These are phyloP conservation scores for Pomacea canaliculata DNA, from an alignment of 2,888 invertebrate genomes.

Conservation along the genomic window DNA sequence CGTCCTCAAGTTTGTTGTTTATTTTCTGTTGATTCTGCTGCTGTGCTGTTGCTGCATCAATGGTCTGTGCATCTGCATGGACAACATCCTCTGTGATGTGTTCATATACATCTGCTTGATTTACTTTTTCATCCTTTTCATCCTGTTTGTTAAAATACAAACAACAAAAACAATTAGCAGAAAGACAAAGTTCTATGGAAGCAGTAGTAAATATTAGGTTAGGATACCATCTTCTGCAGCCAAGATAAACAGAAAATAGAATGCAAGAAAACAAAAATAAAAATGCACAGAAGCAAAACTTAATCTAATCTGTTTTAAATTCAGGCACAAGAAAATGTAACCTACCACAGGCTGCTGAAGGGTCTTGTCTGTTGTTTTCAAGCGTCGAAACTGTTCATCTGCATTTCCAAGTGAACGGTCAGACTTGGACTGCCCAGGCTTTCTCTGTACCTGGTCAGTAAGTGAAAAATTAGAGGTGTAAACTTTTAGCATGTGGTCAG, in stretches of 20 bases:
- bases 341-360: constrained; percentile 18
- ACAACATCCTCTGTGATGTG: constrained; percentile 84
- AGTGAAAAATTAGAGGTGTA: not conserved
- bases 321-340: no score
- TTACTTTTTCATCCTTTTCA: constrained; percentile 13
- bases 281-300: no score
- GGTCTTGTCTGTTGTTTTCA: constrained; percentile 58
- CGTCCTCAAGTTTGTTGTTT: constrained; percentile 72
- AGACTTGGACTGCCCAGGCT: constrained; percentile 56
- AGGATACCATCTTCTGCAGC: no score
- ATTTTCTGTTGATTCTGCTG: constrained; percentile 81
- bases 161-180: no score
- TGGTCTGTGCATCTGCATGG: constrained; percentile 76
- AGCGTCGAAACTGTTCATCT: constrained; percentile 62
- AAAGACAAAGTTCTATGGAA: no score
- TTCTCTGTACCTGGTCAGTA: constrained; percentile 44
- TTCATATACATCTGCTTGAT: constrained; percentile 74
- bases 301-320: no score
- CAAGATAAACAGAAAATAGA: no score
- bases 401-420: constrained; percentile 62
- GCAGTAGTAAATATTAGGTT: no score
- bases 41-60: constrained; percentile 76
- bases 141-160: not conserved
- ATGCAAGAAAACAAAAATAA: no score
- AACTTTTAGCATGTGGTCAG: constrained; percentile 28